Conservation (phyloP, 2,888 invertebrate genomes). For the Deilephila porcellus region DNA sequence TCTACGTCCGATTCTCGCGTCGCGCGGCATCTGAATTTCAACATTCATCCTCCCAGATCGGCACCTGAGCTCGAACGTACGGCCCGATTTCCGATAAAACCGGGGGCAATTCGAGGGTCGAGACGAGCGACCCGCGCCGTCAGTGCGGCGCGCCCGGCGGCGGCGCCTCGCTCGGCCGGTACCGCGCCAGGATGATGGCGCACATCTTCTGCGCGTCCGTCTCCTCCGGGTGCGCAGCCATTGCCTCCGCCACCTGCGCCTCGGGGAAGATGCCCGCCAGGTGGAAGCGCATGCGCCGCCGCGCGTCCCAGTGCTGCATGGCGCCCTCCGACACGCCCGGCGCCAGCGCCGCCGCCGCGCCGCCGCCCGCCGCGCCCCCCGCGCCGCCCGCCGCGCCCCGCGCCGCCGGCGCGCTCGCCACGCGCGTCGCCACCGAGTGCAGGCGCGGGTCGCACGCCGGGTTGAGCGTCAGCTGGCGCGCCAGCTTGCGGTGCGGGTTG, state of each 20-base stretch:
- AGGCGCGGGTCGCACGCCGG: slow-evolving; percentile 90
- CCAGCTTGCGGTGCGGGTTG: slow-evolving; percentile 91
- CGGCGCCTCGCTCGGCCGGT: slow-evolving; percentile 74
- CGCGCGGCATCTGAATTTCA: slow-evolving; percentile 21
- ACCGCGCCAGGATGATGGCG: slow-evolving; percentile 92
- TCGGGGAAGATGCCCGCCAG: slow-evolving; percentile 96
- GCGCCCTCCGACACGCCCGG: slow-evolving; percentile 77
- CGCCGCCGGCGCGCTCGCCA: slow-evolving; percentile 87
- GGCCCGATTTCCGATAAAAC: slow-evolving; percentile 66
- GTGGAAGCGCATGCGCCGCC: slow-evolving; percentile 93
- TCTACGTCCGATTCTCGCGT: slow-evolving; percentile 1
- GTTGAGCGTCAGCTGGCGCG: slow-evolving; percentile 92
- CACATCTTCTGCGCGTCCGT: slow-evolving; percentile 96
- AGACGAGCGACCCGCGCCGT: slow-evolving; percentile 37
- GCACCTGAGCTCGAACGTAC: slow-evolving; percentile 54
- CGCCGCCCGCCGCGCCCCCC: slow-evolving; percentile 73
- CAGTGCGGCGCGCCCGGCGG: slow-evolving; percentile 56
- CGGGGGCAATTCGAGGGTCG: slow-evolving; percentile 60
- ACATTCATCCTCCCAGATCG: slow-evolving; percentile 29
- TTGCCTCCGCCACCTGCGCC: slow-evolving; percentile 94
- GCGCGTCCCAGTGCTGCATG: slow-evolving; percentile 86
- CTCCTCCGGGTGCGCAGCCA: slow-evolving; percentile 95
- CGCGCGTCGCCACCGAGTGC: slow-evolving; percentile 87
- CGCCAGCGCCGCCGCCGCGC: slow-evolving; percentile 75
- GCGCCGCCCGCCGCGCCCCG: slow-evolving; percentile 74